Evolutionary conservation across 2,113 vertebrate genomes (phyloP).

Genomic region (Aegithalos caudatus): DNA sequence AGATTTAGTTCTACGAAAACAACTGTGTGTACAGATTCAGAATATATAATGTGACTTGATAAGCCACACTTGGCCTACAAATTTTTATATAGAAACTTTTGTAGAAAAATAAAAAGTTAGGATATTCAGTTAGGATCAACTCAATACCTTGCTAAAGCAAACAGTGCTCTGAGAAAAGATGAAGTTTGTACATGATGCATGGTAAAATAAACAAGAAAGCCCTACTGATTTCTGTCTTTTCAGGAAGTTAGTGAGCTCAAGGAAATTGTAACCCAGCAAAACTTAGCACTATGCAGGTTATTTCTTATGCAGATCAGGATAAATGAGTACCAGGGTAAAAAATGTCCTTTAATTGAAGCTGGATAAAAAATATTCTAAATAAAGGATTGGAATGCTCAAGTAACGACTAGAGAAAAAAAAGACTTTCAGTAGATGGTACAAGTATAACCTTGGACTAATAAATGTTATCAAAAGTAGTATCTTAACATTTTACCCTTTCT

Average conservation of each 20-base stretch:
- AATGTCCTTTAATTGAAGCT: neutral
- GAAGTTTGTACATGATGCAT: neutral
- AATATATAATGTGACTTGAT: neutral
- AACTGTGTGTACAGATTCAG: neutral
- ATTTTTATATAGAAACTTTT: neutral
- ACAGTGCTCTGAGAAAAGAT: neutral
- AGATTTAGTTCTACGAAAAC: neutral
- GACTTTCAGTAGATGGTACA: neutral
- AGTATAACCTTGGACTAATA: neutral
- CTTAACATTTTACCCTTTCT: neutral
- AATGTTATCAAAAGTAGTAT: neutral
- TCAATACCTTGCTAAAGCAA: neutral
- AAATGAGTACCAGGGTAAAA: neutral
- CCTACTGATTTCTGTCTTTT: neutral
- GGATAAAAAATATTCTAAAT: neutral
- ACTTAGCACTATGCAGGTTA: neutral
- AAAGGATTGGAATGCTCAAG: neutral
- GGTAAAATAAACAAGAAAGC: neutral
- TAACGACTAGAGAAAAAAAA: neutral
- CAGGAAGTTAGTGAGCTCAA: neutral
- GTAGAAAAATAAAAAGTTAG: neutral
- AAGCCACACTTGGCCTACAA: neutral
- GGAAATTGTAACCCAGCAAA: neutral
- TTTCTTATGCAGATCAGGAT: neutral
- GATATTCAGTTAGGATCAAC: neutral